These are phyloP conservation scores for Heliocidaris tuberculata DNA, from an alignment of 35 echinoderm and acorn worm genomes.

Conservation along the genomic window DNA sequence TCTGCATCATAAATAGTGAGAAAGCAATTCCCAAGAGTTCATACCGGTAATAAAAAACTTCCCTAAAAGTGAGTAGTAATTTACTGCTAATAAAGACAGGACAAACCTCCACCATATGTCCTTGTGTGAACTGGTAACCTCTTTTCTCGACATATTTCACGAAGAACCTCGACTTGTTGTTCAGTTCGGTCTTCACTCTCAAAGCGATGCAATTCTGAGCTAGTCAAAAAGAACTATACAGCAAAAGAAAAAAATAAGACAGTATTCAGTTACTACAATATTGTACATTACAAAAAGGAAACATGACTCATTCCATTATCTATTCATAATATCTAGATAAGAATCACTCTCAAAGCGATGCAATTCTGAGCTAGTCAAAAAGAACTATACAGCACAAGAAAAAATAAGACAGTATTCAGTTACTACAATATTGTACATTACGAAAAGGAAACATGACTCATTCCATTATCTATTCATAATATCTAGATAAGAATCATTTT, in stretches of 20 bases:
- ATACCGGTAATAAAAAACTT: background rate
- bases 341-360: constrained; percentile 87
- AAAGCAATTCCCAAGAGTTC: background rate
- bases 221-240: constrained; percentile 85
- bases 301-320: background rate
- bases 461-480: too few species aligned
- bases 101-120: constrained; percentile 87
- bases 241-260: background rate
- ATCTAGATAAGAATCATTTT: too few species aligned
- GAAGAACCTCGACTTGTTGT: constrained; percentile 81
- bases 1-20: background rate
- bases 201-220: constrained; percentile 78
- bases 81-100: background rate
- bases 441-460: background rate
- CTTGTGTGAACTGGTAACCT: constrained; percentile 85
- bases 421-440: background rate
- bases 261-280: background rate
- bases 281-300: background rate
- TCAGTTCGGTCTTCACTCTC: constrained; percentile 88
- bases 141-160: constrained; percentile 77
- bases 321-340: too few species aligned
- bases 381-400: constrained; percentile 65
- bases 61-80: background rate
- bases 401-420: background rate
- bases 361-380: constrained; percentile 81